Conservation (phyloP, 1,140 invertebrate species). For the Pseudomyrmex sp. region DNA sequence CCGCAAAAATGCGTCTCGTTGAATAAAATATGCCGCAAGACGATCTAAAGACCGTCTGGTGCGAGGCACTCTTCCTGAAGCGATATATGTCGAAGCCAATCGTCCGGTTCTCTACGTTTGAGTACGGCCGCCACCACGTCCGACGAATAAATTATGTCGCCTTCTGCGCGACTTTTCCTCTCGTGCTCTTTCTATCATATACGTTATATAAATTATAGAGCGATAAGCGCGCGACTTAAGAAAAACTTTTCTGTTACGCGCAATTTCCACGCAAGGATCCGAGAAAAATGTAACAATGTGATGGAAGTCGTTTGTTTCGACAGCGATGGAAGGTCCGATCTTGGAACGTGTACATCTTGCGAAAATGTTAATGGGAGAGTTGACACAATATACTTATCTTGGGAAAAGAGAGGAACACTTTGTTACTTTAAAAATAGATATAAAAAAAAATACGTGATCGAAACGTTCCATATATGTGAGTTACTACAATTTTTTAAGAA, state of each 20-base stretch:
- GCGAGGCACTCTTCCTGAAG: background rate
- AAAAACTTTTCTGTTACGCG: background rate
- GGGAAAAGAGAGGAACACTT: background rate
- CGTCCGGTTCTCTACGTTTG: constrained; percentile 29
- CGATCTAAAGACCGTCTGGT: constrained; percentile 43
- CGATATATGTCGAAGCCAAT: constrained; percentile 16
- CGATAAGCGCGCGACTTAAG: constrained; percentile 20
- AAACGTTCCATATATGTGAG: too few relatives aligned
- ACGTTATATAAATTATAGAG: constrained; percentile 35
- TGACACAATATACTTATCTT: background rate
- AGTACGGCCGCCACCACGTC: constrained; percentile 9
- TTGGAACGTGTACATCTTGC: constrained; percentile 9
- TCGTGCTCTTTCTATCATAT: background rate
- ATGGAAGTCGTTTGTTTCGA: constrained; percentile 14
- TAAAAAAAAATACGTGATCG: too few relatives aligned
- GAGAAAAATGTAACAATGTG: constrained; percentile 5
- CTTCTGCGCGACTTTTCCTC: constrained; percentile 20
- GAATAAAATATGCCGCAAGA: constrained; percentile 60
- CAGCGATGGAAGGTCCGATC: constrained; percentile 20
- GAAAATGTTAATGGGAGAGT: background rate
- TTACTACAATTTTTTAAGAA: too few relatives aligned
- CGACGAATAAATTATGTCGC: constrained; percentile 36
- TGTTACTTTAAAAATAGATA: too few relatives aligned
- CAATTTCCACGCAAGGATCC: constrained; percentile 17
- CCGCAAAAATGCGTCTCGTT: constrained; percentile 23